Conservation (phyloP, 1,140 invertebrate genomes). For the Rhyzopertha dominica region DNA sequence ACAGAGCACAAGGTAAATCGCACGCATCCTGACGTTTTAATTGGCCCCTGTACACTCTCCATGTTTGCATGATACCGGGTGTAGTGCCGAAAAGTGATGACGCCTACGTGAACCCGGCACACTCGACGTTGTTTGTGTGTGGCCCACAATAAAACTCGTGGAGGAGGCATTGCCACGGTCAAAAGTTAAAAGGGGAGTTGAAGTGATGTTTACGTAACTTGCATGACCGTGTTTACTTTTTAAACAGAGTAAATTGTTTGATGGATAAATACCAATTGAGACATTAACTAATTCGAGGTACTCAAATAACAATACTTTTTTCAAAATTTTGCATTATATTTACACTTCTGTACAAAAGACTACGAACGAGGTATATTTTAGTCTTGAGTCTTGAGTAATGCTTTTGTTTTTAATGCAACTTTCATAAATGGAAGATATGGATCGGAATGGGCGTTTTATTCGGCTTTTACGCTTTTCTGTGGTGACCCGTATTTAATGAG, state of each 20-base stretch:
- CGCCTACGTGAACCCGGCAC: too few relatives aligned
- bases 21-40: background rate
- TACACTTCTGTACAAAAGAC: slow-evolving; percentile 10
- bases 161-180: background rate
- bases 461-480: too few relatives aligned
- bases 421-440: too few relatives aligned
- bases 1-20: slow-evolving; percentile 2
- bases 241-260: background rate
- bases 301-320: background rate
- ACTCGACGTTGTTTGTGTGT: background rate
- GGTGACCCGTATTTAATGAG: too few relatives aligned
- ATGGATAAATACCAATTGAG: background rate
- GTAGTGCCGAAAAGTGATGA: background rate
- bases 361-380: too few relatives aligned
- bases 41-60: background rate
- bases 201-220: background rate
- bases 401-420: too few relatives aligned
- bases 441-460: too few relatives aligned
- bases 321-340: background rate
- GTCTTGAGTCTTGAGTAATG: too few relatives aligned
- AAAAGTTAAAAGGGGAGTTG: background rate
- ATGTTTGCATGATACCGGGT: background rate
- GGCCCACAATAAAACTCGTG: background rate
- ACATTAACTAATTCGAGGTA: background rate
- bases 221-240: background rate